Percentiles rank a stretch among this genome's conserved stretches.
phyloP scores from a whole-genome alignment of 2,797 vertebrate species.

The Cyprinodon diabolis region DNA sequence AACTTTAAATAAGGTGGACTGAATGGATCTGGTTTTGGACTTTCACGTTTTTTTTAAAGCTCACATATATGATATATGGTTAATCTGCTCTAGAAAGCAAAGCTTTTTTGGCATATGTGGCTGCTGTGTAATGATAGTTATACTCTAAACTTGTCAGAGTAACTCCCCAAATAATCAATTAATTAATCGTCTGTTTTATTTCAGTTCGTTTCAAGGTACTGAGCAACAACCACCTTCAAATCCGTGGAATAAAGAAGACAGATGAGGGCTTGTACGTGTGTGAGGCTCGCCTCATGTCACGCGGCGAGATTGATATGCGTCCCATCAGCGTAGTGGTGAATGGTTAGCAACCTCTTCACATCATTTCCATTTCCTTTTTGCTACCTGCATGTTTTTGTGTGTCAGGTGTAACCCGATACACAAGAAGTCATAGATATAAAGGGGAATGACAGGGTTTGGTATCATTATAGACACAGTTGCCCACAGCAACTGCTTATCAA shows the following conservation, averaged over 20 bases:
- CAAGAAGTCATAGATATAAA: conserved; percentile 45
- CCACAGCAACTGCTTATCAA: conserved; percentile 66
- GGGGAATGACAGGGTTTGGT: conserved; percentile 41
- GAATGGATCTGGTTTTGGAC: no score
- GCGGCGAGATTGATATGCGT: conserved; percentile 96
- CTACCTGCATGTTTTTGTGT: conserved; percentile 42
- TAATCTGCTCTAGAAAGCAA: no score
- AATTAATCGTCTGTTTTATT: conserved; percentile 37
- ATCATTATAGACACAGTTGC: conserved; percentile 61
- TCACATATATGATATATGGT: no score
- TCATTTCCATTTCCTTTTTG: conserved; percentile 42
- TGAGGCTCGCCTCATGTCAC: conserved; percentile 93
- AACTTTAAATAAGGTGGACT: no score
- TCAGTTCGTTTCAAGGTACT: conserved; percentile 92
- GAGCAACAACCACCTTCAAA: conserved; percentile 96
- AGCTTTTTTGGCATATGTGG: no score
- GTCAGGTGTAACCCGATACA: conserved; percentile 55
- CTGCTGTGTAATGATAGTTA: not conserved
- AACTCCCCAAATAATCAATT: conserved; percentile 20
- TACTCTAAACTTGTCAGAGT: conserved; percentile 27
- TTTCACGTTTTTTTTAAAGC: no score
- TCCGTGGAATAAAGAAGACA: conserved; percentile 94
- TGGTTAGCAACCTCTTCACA: conserved; percentile 80
- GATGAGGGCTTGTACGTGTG: conserved; percentile 95
- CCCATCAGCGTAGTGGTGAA: conserved; percentile 95